These are phyloP conservation scores for Drosophila triauraria DNA, from an alignment of 1,140 invertebrate species.

Conservation along the genomic window DNA sequence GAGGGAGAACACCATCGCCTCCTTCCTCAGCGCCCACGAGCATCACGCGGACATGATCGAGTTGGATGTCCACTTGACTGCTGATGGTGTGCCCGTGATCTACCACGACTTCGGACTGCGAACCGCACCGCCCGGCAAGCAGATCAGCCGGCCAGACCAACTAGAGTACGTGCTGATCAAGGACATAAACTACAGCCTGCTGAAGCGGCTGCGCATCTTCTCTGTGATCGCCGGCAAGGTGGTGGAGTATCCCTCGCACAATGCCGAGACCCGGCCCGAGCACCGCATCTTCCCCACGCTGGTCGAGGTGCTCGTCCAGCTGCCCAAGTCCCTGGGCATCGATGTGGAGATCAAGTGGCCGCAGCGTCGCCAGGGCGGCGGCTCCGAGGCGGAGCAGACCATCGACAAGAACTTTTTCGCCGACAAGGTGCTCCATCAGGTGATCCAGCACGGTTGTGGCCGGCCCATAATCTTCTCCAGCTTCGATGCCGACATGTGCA, in stretches of 20 bases:
- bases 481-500: constrained; percentile 97
- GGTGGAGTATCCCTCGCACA: constrained; percentile 76
- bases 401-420: constrained; percentile 96
- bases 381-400: constrained; percentile 94
- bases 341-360: constrained; percentile 99
- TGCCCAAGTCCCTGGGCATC: constrained; percentile 94
- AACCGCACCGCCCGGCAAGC: constrained; percentile 92
- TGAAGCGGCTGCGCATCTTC: constrained; percentile 92
- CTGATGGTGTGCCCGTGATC: constrained; percentile 96
- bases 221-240: constrained; percentile 75
- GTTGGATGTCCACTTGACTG: constrained; percentile 97
- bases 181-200: constrained; percentile 94
- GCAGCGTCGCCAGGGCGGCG: constrained; percentile 93
- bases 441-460: constrained; percentile 91
- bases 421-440: constrained; percentile 91
- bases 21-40: constrained; percentile 93
- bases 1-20: constrained; percentile 97
- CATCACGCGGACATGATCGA: constrained; percentile 97
- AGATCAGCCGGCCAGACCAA: constrained; percentile 89
- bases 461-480: constrained; percentile 96
- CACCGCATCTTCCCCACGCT: constrained; percentile 97
- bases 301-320: constrained; percentile 91
- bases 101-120: constrained; percentile 98
- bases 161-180: constrained; percentile 95
- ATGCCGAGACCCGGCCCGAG: constrained; percentile 87